Conservation (phyloP, 1,140 invertebrate species). For the Calephelis nemesis region DNA sequence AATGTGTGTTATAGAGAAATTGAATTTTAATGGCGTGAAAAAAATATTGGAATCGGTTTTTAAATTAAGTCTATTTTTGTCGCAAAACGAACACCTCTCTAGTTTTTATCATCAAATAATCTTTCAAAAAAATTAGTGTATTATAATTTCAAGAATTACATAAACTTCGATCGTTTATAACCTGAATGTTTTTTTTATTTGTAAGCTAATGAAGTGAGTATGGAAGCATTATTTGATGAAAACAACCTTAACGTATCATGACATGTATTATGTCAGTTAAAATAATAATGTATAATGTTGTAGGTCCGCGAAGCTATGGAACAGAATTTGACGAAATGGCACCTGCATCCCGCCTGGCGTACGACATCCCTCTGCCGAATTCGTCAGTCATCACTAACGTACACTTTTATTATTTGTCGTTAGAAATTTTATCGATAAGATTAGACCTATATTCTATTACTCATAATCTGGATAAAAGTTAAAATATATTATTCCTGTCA, state of each 20-base stretch:
- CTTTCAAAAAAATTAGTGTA: no score
- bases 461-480: conserved; percentile 30
- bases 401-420: conserved; percentile 41
- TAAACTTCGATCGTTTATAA: no score
- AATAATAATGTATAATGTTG: conserved; percentile 25
- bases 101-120: no score
- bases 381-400: conserved; percentile 38
- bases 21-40: no score
- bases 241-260: background rate
- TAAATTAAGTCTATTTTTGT: no score
- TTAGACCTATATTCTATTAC: conserved; percentile 47
- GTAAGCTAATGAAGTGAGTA: no score
- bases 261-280: background rate
- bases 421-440: conserved; percentile 45
- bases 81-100: no score
- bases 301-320: conserved; percentile 59
- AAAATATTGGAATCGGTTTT: no score
- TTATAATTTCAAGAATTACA: no score
- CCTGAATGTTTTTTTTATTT: no score
- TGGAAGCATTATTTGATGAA: no score
- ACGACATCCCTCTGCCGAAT: conserved; percentile 40
- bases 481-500: conserved; percentile 32
- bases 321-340: conserved; percentile 45
- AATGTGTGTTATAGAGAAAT: no score
- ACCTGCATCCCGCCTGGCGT: conserved; percentile 55